A percentile compares a stretch with the other conserved stretches of the same genome.
Conservation (phyloP, 1,140 invertebrate species). For the Radopholus similis region DNA sequence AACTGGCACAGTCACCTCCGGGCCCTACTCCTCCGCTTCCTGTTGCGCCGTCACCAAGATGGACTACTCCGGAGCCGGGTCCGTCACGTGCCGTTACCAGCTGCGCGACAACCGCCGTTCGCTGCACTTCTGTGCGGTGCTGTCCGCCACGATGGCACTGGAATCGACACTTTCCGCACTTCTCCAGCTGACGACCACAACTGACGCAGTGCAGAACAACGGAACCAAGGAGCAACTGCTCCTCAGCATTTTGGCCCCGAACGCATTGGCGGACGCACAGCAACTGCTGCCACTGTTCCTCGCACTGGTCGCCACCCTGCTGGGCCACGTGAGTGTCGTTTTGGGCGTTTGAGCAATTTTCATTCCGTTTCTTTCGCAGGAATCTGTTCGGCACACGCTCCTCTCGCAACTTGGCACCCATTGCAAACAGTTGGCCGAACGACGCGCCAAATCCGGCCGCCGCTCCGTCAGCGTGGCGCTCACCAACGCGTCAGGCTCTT, state of each 20-base stretch:
- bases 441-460: not conserved
- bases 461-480: not conserved
- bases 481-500: not conserved
- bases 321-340: not conserved
- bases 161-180: not conserved
- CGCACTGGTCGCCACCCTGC: not conserved
- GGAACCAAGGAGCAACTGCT: not conserved
- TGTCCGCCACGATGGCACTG: no score
- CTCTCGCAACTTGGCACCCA: not conserved
- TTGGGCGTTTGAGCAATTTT: not conserved
- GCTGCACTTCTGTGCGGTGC: not conserved
- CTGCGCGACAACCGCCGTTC: not conserved
- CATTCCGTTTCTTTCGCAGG: not conserved
- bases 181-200: not conserved
- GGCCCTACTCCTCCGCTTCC: no score
- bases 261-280: no score
- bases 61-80: no score
- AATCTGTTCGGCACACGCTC: not conserved
- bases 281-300: not conserved
- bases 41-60: no score
- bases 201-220: not conserved
- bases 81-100: conserved; percentile 5
- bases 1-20: no score
- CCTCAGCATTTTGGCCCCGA: no score
- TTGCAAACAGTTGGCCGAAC: not conserved